Conservation (phyloP, 2,113 vertebrate genomes). For the Halcyon senegalensis region DNA sequence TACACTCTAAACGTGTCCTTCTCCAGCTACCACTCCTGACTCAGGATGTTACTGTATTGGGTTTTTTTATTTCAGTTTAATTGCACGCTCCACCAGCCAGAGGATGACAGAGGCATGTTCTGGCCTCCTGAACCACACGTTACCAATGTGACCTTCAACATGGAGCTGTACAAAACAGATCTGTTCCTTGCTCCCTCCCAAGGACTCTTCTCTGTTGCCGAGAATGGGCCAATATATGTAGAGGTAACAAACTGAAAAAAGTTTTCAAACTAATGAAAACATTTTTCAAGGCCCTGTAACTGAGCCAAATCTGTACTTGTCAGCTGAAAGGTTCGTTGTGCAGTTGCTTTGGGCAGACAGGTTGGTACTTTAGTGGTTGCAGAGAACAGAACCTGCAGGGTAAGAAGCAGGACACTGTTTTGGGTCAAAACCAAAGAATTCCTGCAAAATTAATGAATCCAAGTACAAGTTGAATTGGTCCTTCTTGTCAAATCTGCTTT, state of each 20-base stretch:
- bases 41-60: background rate
- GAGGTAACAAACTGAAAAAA: constrained; percentile 80
- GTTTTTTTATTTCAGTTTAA: constrained; percentile 84
- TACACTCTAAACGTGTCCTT: background rate
- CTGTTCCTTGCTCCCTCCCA: constrained; percentile 77
- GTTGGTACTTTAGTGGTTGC: background rate
- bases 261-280: background rate
- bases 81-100: constrained; percentile 81
- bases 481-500: background rate
- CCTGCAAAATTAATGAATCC: background rate
- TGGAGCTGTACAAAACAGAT: constrained; percentile 86
- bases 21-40: background rate
- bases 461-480: background rate
- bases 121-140: constrained; percentile 59
- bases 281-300: background rate
- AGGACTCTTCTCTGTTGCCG: constrained; percentile 80
- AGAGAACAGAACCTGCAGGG: background rate
- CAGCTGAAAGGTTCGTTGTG: background rate
- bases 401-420: background rate
- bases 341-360: background rate
- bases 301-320: background rate
- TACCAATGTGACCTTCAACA: constrained; percentile 83
- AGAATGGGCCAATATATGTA: constrained; percentile 86
- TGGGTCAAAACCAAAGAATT: constrained; percentile 17
- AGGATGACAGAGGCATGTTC: constrained; percentile 29